Evolutionary conservation across 30 jellyfish, hydroid and myxozoan species (phyloP), one percentile per base, ranked within the genome.

Genomic region (Catostylus mosaicus): DNA sequence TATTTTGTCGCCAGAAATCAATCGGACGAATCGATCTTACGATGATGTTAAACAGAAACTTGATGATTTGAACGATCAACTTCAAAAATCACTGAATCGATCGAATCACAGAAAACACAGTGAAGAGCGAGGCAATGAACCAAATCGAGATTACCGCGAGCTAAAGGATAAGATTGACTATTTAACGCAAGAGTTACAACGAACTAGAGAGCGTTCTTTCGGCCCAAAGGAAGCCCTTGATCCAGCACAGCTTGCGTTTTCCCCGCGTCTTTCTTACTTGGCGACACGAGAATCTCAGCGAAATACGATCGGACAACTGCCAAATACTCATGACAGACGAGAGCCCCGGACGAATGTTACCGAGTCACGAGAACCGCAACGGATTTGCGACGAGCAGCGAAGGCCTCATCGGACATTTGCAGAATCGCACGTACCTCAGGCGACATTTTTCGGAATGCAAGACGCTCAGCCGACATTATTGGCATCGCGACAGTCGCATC

Each of bases 81-180:
- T 77, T 0, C 77, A 36, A 10, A 38, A 37, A 16, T 54, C 88
- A 20, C n/a, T 77, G 40, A 26, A 24, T 59, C 34, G 32, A 8
- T 29, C 20, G 64, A 36, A 54, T 10, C 78, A 77, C 11, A 36
- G 31, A 37, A 29, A 7, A 3, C 40, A 36, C 27, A 33, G 20
- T 0, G 8, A 70, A n/a, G 69, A 51, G 0, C 45, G 47, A 43
- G 34, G 56, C 33, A 4, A 16, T 62, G 34, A 23, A 19, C 80
- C 56, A 1, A 75, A 67, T n/a, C 96, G 75, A 19, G 77, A 61
- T 48, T 86, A 63, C 86, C 79, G 64, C 27, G 96, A 75, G 12
- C 80, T 86, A 1, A 76, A 77, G 43, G 27, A 10, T 6, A 86
- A 76, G 30, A 47, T 86, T 59, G 96, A 86, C 34, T 40, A 36